These are phyloP conservation scores for Zhengitettix transpicula DNA, from an alignment of 2,888 invertebrate species.

Conservation along the genomic window DNA sequence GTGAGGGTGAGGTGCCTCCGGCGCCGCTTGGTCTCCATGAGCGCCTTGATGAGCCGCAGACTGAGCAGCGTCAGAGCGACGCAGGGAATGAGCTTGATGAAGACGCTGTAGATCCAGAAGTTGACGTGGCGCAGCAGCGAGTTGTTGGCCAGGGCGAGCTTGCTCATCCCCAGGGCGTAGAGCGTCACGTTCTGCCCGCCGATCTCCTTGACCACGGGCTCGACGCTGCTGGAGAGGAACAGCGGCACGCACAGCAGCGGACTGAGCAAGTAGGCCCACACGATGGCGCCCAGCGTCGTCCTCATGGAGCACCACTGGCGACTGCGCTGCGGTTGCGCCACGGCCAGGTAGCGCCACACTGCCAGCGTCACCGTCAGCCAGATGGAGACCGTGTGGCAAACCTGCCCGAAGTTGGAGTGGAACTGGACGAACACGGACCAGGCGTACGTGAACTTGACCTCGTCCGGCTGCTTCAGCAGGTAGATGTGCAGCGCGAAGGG, in stretches of 20 bases:
- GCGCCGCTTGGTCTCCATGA: neutral
- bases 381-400: conserved; percentile 69
- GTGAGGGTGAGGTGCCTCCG: neutral
- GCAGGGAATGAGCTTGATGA: conserved; percentile 84
- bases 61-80: conserved; percentile 70
- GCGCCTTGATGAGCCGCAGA: conserved; percentile 42
- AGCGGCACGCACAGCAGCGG: conserved; percentile 75
- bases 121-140: conserved; percentile 41
- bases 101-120: conserved; percentile 86
- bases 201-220: conserved; percentile 46
- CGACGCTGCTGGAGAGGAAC: conserved; percentile 63
- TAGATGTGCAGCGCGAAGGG: conserved; percentile 54
- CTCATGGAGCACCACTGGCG: conserved; percentile 66
- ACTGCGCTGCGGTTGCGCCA: conserved; percentile 60
- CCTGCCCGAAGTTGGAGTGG: conserved; percentile 55
- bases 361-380: conserved; percentile 66
- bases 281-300: conserved; percentile 58
- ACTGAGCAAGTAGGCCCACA: conserved; percentile 63
- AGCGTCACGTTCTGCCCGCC: conserved; percentile 23
- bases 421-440: conserved; percentile 60
- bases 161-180: conserved; percentile 53
- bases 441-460: conserved; percentile 39
- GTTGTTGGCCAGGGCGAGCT: conserved; percentile 30
- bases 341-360: conserved; percentile 72
- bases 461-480: conserved; percentile 21